These are phyloP conservation scores for Atta texana DNA, from an alignment of 1,140 invertebrate species.

Conservation along the genomic window DNA sequence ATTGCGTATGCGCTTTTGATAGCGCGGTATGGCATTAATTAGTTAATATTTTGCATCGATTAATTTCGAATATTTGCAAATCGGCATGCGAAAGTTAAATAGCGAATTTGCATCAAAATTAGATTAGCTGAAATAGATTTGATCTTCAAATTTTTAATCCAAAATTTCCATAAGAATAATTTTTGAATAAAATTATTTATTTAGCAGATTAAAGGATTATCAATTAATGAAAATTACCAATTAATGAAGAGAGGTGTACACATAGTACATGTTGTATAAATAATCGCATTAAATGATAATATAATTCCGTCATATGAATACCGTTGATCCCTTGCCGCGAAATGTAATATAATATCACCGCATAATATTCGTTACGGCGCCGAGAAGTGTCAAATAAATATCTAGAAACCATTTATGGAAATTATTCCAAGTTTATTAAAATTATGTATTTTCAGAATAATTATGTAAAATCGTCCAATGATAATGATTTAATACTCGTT, in stretches of 20 bases:
- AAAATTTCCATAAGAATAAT: neutral
- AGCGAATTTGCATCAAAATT: neutral
- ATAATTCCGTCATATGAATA: constrained; percentile 20
- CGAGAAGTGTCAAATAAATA: constrained; percentile 61
- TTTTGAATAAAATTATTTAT: constrained; percentile 22
- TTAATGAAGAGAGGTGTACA: constrained; percentile 7
- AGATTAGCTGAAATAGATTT: neutral
- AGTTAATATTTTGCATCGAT: constrained; percentile 35
- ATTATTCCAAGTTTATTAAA: constrained; percentile 36
- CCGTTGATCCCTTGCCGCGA: constrained; percentile 44
- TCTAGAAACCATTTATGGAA: constrained; percentile 49
- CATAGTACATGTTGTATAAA: constrained; percentile 15
- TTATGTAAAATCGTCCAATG: constrained; percentile 16
- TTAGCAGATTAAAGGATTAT: constrained; percentile 26
- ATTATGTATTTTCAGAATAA: constrained; percentile 16
- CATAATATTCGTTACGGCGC: constrained; percentile 40
- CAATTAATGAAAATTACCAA: constrained; percentile 45
- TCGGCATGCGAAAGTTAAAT: constrained; percentile 5
- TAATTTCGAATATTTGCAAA: constrained; percentile 25
- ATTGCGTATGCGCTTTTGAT: constrained; percentile 31
- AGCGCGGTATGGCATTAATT: constrained; percentile 33
- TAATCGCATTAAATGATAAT: constrained; percentile 40
- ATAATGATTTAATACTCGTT: constrained; percentile 20
- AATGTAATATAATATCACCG: constrained; percentile 49
- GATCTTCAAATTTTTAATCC: neutral